Conservation (phyloP, 2,888 invertebrate species). For the Allophyes oxyacanthae region DNA sequence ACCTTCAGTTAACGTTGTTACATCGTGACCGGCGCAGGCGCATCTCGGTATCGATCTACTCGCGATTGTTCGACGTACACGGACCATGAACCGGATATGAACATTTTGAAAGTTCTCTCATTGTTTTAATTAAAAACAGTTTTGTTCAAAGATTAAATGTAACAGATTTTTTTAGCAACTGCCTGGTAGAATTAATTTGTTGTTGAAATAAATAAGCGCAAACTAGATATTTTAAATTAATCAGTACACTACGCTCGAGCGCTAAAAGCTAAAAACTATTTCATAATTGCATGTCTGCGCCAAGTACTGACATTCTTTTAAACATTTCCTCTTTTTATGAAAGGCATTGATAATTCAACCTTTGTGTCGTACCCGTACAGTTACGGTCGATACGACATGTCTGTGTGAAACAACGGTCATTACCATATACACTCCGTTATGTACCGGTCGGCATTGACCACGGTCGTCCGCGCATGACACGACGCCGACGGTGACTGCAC, state of each 20-base stretch:
- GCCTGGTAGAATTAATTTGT: not conserved
- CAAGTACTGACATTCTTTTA: conserved; percentile 49
- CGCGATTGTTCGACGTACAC: conserved; percentile 63
- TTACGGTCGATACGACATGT: conserved; percentile 58
- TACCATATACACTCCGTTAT: conserved; percentile 74
- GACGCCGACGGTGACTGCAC: conserved; percentile 60
- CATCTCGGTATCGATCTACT: conserved; percentile 58
- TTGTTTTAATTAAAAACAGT: conserved; percentile 54
- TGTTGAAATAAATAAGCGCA: conserved; percentile 25
- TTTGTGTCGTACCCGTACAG: conserved; percentile 59
- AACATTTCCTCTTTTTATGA: conserved; percentile 61
- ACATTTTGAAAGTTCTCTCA: conserved; percentile 57
- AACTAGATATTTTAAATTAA: conserved; percentile 40
- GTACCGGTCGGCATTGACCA: conserved; percentile 75
- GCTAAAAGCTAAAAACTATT: conserved; percentile 32
- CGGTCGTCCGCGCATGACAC: conserved; percentile 66
- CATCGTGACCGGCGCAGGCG: conserved; percentile 57
- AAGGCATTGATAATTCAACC: conserved; percentile 65
- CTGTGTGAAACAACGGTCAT: conserved; percentile 69
- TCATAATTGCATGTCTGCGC: conserved; percentile 55
- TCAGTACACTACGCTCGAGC: conserved; percentile 25
- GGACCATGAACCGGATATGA: conserved; percentile 66
- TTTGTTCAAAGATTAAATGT: conserved; percentile 13
- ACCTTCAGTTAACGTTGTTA: conserved; percentile 64
- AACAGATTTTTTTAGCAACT: conserved; percentile 18